phyloP scores from a whole-genome alignment of 2,113 vertebrate species.

The Gorsachius goisagi region DNA sequence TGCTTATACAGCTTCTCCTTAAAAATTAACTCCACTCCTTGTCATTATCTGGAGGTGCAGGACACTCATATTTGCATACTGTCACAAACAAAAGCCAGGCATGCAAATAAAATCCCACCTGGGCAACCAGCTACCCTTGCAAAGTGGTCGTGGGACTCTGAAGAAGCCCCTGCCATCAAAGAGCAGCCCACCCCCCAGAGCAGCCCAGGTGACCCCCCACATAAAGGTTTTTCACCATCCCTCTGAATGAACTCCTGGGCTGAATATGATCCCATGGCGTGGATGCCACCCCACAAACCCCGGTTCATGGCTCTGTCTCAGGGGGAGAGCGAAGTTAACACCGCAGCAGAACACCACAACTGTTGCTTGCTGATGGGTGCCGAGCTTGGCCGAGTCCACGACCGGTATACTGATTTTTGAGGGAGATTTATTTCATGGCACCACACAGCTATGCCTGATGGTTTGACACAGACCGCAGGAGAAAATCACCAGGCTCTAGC shows the following conservation, averaged over 20 bases:
- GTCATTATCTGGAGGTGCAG: slow-evolving; percentile 42
- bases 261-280: not conserved
- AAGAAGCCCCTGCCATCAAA: not conserved
- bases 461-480: not conserved
- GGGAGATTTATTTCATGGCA: not conserved
- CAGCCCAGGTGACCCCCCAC: not conserved
- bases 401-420: not conserved
- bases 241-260: not conserved
- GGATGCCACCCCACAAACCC: not conserved
- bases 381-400: not conserved
- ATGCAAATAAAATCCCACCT: slow-evolving; percentile 14
- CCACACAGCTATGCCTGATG: not conserved
- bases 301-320: not conserved
- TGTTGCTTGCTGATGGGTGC: not conserved
- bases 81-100: not conserved
- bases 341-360: fast-evolving
- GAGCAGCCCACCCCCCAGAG: not conserved
- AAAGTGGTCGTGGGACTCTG: not conserved
- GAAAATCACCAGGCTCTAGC: not conserved
- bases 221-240: not conserved
- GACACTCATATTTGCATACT: slow-evolving; percentile 43
- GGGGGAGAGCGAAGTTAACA: not conserved
- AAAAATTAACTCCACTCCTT: slow-evolving; percentile 50
- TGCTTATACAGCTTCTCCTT: slow-evolving; percentile 49
- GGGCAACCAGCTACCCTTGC: not conserved